Conservation (phyloP, 2,113 vertebrate genomes). For the Octodon degus region DNA sequence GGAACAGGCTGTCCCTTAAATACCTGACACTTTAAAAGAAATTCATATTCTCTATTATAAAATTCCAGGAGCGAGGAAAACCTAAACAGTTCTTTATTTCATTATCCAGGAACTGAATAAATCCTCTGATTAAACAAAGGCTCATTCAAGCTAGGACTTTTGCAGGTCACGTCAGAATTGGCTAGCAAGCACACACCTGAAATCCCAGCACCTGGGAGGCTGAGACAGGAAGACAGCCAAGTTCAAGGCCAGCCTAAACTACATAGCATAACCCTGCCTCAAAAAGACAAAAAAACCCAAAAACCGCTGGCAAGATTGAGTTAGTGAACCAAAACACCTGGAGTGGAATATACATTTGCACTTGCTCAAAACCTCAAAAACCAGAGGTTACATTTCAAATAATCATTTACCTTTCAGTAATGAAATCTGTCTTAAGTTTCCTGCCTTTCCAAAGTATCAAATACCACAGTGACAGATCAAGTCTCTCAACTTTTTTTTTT, state of each 20-base stretch:
- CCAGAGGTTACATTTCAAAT: background rate
- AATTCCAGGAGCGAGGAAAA: background rate
- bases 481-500: background rate
- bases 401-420: conserved; percentile 12
- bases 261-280: too few species aligned
- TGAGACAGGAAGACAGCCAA: too few species aligned
- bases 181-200: background rate
- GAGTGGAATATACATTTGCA: background rate
- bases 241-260: too few species aligned
- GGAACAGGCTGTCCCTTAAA: too few species aligned
- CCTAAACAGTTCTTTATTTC: conserved; percentile 3
- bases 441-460: background rate
- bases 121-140: conserved; percentile 34
- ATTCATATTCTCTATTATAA: background rate
- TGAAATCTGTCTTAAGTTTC: background rate
- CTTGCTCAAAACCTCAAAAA: conserved; percentile 31
- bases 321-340: background rate
- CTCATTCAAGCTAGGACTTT: conserved; percentile 15
- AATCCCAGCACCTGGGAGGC: too few species aligned
- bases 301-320: background rate
- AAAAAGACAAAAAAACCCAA: too few species aligned
- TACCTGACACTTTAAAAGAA: too few species aligned
- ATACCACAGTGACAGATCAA: background rate
- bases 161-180: background rate
- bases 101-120: conserved; percentile 4